These are phyloP conservation scores for Eurytoma californica DNA, from an alignment of 2,888 invertebrate species.

Conservation along the genomic window DNA sequence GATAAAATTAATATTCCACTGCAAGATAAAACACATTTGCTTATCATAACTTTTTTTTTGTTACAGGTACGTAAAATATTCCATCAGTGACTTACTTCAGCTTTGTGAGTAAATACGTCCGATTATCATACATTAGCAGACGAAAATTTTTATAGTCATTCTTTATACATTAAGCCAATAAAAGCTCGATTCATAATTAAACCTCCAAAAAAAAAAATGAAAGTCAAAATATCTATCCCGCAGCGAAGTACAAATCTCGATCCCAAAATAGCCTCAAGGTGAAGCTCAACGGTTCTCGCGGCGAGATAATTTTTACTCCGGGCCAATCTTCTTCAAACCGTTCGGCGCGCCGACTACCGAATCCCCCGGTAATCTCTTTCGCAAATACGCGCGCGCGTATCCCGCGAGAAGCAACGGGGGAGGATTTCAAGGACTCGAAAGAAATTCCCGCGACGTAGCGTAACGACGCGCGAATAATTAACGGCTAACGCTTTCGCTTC, in stretches of 20 bases:
- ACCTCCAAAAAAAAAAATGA: not conserved
- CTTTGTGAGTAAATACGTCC: too few relatives aligned
- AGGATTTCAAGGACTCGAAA: conserved; percentile 39
- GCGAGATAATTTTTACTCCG: too few relatives aligned
- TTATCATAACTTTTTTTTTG: conserved; percentile 5
- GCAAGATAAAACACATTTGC: too few relatives aligned
- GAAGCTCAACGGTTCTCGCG: too few relatives aligned
- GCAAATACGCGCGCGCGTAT: not conserved
- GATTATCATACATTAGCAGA: too few relatives aligned
- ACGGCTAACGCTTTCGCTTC: conserved; percentile 3
- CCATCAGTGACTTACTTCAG: not conserved
- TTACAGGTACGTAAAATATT: conserved; percentile 28
- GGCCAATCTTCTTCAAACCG: too few relatives aligned
- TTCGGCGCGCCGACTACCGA: not conserved
- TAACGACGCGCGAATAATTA: conserved; percentile 44
- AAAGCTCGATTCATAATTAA: not conserved
- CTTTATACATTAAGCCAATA: too few relatives aligned
- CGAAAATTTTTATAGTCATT: too few relatives aligned
- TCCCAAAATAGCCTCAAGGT: too few relatives aligned
- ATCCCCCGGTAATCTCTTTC: conserved; percentile 5
- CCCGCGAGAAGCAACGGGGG: not conserved
- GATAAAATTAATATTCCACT: too few relatives aligned
- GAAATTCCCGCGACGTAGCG: not conserved
- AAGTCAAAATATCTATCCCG: too few relatives aligned
- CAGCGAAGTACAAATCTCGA: not conserved